Base-by-base conservation (phyloP, 2,888 invertebrate genomes). In the Agrotis clavis region DNA sequence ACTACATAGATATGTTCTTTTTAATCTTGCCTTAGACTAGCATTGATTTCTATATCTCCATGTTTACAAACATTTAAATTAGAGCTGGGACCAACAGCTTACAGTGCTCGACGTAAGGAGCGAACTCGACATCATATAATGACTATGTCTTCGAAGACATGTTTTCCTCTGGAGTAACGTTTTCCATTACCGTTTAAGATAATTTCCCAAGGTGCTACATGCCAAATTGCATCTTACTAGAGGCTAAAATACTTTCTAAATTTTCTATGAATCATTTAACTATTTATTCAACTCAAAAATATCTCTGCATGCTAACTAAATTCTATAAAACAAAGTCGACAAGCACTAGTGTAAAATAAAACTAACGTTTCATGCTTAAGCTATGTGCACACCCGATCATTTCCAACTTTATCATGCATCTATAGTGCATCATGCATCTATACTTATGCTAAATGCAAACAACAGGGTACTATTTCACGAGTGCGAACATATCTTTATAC, bases 401-500 rank as follows among this genome's bases (percentile, higher is more conserved):
- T 35, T 4, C 45, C 25, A 54, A 25, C 19, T 53, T 45, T 11
- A 14, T 14, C 18, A 50, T 50, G 25, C 48, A 6, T 14, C 16
- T 48, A 4, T 25, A 21, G 3, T 41, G 25, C 41, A 57, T 45
- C n/a, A 72, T 53, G 53, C 47, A 47, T 13, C 9, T 47, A 25
- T 4, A 25, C 2, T 6, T n/a, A 53, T 16, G 6, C 21, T 47
- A 48, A 77, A 9, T 48, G 4, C 13, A 30, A 5, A 25, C 41
- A 14, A 57, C n/a, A 57, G 30, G n/a, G 41, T 54, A n/a, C 16
- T 19, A 16, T 41, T 47, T 45, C 57, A 47, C 21, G 57, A 74
- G 73, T 72, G 73, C 48, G 25, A 9, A 47, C 25, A 79, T 48
- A 72, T 13, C 41, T 74, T 72, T 72, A 35, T 13, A 48, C 25